Conservation (phyloP, 2,113 vertebrate genomes). For the Turdus rufiventris region DNA sequence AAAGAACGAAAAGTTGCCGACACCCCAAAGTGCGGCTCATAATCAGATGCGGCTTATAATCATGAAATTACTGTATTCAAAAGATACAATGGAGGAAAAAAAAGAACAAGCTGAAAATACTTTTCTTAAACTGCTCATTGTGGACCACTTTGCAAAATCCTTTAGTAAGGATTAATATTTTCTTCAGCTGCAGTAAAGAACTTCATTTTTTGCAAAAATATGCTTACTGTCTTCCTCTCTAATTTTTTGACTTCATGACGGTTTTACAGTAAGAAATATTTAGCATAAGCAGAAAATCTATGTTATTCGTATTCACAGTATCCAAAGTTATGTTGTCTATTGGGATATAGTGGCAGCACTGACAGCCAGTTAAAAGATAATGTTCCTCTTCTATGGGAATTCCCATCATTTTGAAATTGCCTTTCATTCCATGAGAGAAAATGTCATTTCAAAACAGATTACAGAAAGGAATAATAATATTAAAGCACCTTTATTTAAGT, state of each 20-base stretch:
- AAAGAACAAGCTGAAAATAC: not conserved
- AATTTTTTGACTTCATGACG: not conserved
- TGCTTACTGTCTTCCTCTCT: not conserved
- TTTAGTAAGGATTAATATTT: not conserved
- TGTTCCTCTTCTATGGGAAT: not conserved
- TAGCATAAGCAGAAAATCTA: not conserved
- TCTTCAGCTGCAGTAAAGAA: not conserved
- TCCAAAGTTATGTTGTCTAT: not conserved
- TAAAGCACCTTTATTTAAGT: not conserved
- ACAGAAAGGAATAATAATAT: not conserved
- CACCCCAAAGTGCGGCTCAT: no score
- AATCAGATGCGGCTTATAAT: no score
- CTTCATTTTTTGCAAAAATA: not conserved
- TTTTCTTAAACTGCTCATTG: not conserved
- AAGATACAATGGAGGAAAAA: not conserved
- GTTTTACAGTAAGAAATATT: not conserved
- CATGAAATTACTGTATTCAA: no score
- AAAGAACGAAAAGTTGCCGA: no score
- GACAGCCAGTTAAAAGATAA: not conserved
- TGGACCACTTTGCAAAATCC: not conserved
- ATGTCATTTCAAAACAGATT: constrained; percentile 14
- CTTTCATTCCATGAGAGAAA: not conserved
- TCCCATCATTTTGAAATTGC: constrained; percentile 1
- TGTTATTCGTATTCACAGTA: not conserved
- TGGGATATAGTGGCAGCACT: not conserved